Percentiles rank a stretch among this genome's conserved stretches.
Evolutionary conservation across 2,888 invertebrate genomes (phyloP).

Genomic region (Ditula angustiorana): DNA sequence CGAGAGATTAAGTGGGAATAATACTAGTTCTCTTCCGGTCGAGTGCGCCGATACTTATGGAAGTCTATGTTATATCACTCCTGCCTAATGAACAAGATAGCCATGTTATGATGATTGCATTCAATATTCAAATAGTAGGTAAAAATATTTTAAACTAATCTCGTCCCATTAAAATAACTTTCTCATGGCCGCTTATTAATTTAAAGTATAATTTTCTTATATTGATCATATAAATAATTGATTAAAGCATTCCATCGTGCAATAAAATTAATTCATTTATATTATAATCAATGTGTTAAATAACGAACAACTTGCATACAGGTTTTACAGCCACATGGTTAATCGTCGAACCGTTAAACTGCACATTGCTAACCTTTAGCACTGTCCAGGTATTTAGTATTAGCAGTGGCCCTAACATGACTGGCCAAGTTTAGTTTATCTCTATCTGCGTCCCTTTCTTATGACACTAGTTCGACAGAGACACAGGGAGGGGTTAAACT

Average conservation of each 20-base stretch:
- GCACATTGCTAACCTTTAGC: background rate
- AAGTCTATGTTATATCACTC: background rate
- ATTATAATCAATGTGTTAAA: background rate
- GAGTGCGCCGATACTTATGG: background rate
- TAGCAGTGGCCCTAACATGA: too few relatives aligned
- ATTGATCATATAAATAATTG: background rate
- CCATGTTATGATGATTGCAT: background rate
- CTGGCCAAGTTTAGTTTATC: too few relatives aligned
- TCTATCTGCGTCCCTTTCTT: too few relatives aligned
- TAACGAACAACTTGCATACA: background rate
- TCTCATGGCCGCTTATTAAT: background rate
- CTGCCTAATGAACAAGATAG: background rate
- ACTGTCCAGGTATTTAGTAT: too few relatives aligned
- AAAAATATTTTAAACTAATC: background rate
- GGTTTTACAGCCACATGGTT: background rate
- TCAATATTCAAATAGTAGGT: background rate
- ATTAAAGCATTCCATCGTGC: background rate
- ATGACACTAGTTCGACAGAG: too few relatives aligned
- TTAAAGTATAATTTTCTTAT: background rate
- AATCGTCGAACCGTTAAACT: background rate
- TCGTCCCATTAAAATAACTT: background rate
- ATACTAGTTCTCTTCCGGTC: background rate
- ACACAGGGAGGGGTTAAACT: too few relatives aligned
- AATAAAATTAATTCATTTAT: background rate
- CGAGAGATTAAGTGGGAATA: constrained; percentile 18